Evolutionary conservation across 2,888 invertebrate genomes (phyloP), one percentile per base, ranked within the genome.

Genomic region (Cantharis lateralis): DNA sequence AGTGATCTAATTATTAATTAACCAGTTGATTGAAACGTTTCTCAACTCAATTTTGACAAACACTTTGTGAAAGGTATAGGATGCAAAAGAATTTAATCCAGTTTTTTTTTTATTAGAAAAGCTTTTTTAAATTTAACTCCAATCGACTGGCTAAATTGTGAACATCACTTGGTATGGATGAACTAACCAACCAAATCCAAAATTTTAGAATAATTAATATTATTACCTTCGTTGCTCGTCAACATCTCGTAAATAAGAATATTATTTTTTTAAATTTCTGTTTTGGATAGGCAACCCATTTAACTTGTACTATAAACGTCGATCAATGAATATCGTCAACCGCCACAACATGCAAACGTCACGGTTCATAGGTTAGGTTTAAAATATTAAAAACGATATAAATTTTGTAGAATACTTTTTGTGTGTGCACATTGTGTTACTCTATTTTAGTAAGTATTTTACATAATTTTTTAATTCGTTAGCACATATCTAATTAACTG

Each of bases 321-420:
- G 64, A 66, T 16, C 18, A 16, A 66, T 66, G 20, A 24, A 66
- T 66, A 15, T 16, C 20, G 24, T 66, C 18, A 66, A 48, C 70
- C 48, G 61, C 48, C n/a, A 18, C 16, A 70, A 28, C 68, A 15
- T 70, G 20, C 16, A 61, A 70, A 70, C 70, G 48, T 70, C 70
- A 70, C 32, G 11, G 70, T 70, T 70, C 70, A 61, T 70, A 70
- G 70, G 70, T 70, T 70, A 70, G 70, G 28, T 70, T 70, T 15
- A 32, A 70, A 48, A 32, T 66, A 66, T 15, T 24, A 66, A 66
- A 64, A 66, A 66, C 64, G 18, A 66, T 20, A 66, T 16, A 66
- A 18, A 66, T 66, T 66, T 20, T 18, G 24, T 66, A 66, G 24
- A 66, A 66, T n/a, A 20, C n/a, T 18, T 66, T 66, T 66, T 9